Conservation (phyloP, 2,888 invertebrate species). For the Agrochola circellaris region DNA sequence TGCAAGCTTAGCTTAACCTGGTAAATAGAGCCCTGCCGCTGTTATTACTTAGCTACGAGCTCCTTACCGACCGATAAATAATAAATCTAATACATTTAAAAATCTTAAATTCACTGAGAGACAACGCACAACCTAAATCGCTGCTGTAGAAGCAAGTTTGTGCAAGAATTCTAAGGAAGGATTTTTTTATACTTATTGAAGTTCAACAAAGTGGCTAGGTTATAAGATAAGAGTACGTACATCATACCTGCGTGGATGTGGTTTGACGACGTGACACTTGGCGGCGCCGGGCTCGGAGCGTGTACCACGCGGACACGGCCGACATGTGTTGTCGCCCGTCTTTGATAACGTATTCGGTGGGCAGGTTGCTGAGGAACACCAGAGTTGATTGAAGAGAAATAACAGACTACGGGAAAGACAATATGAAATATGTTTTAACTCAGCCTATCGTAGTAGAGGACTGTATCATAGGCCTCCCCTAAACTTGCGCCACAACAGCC, state of each 20-base stretch:
- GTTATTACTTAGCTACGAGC: too few relatives aligned
- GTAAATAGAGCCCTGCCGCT: too few relatives aligned
- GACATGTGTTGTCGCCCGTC: constrained; percentile 70
- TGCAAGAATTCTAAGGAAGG: too few relatives aligned
- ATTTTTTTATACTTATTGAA: too few relatives aligned
- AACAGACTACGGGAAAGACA: not conserved
- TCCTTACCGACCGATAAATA: too few relatives aligned
- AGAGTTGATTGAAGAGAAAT: too few relatives aligned
- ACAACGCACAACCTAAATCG: too few relatives aligned
- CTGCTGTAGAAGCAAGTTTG: too few relatives aligned
- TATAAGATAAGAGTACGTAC: constrained; percentile 69
- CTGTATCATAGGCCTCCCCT: not conserved
- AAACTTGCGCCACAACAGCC: not conserved
- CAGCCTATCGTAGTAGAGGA: not conserved
- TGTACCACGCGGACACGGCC: constrained; percentile 64
- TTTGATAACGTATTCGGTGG: constrained; percentile 71
- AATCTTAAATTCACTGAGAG: too few relatives aligned
- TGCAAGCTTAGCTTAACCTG: too few relatives aligned
- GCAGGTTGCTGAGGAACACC: constrained; percentile 68
- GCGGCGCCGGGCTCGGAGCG: constrained; percentile 62
- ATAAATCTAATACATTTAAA: too few relatives aligned
- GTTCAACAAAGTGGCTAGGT: not conserved
- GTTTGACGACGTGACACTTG: constrained; percentile 47
- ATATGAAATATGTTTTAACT: not conserved
- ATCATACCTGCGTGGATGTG: constrained; percentile 72